phyloP scores from a whole-genome alignment of 2,797 vertebrate species.

The Agapornis canus region DNA sequence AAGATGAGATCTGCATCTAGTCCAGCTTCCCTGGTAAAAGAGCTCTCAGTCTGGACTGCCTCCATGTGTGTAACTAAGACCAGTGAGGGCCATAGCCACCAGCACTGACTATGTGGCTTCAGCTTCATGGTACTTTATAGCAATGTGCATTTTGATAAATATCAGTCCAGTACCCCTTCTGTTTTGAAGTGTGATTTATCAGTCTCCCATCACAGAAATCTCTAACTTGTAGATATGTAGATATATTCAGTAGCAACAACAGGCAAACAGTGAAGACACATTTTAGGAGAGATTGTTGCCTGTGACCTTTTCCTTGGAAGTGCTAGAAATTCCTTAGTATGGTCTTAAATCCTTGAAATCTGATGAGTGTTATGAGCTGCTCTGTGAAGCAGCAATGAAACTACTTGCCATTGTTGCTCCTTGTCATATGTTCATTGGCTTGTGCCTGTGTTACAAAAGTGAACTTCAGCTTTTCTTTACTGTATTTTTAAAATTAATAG shows the following conservation, averaged over 20 bases:
- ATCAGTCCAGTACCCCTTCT: not conserved
- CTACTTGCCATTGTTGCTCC: not conserved
- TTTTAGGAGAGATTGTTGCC: not conserved
- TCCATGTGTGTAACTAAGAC: not conserved
- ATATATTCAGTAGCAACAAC: not conserved
- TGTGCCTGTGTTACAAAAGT: not conserved
- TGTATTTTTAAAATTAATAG: not conserved
- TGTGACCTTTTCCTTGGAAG: not conserved
- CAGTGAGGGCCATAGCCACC: not conserved
- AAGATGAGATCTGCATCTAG: not conserved
- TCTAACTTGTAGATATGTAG: not conserved
- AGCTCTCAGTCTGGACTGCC: not conserved
- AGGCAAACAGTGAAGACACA: not conserved
- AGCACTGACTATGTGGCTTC: rapidly evolving
- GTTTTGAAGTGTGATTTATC: not conserved
- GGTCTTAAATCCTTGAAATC: not conserved
- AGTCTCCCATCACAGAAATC: not conserved
- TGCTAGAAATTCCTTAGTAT: not conserved
- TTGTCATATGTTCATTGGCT: not conserved
- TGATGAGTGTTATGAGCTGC: not conserved
- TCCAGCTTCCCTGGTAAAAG: not conserved
- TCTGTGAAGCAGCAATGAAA: not conserved
- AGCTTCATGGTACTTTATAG: not conserved
- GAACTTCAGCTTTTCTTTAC: not conserved
- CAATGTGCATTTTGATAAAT: not conserved